These are phyloP conservation scores for Eilema depressum DNA, from an alignment of 2,888 invertebrate genomes.

Conservation along the genomic window DNA sequence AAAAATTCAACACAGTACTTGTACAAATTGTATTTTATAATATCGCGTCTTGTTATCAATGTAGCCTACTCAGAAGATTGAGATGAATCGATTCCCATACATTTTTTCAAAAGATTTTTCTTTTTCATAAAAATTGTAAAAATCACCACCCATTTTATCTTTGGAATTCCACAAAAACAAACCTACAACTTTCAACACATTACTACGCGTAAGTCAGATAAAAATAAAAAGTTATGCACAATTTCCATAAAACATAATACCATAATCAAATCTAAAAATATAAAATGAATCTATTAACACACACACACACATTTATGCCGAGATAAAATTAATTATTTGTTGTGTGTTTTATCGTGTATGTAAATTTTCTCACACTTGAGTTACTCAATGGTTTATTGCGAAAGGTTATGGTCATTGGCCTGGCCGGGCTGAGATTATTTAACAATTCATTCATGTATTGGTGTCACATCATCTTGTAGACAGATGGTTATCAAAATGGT, in stretches of 20 bases:
- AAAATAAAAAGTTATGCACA: background rate
- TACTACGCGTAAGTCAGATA: too few species aligned
- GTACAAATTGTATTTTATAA: too few species aligned
- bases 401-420: slow-evolving; percentile 4
- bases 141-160: too few species aligned
- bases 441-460: background rate
- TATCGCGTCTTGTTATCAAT: too few species aligned
- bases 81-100: too few species aligned
- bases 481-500: background rate
- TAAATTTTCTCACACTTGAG: slow-evolving; percentile 6
- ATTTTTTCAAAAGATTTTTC: too few species aligned
- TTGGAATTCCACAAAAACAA: too few species aligned
- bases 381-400: slow-evolving; percentile 10
- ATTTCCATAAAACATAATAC: background rate
- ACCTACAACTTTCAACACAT: too few species aligned
- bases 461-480: background rate
- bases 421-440: background rate
- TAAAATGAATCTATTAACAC: background rate
- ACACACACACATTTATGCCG: background rate
- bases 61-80: too few species aligned
- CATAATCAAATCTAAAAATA: background rate
- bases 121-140: too few species aligned
- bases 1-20: too few species aligned
- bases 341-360: background rate
- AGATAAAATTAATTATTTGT: too few species aligned